Evolutionary conservation across 2,797 vertebrate species (phyloP).

Genomic region (Crenichthys baileyi): DNA sequence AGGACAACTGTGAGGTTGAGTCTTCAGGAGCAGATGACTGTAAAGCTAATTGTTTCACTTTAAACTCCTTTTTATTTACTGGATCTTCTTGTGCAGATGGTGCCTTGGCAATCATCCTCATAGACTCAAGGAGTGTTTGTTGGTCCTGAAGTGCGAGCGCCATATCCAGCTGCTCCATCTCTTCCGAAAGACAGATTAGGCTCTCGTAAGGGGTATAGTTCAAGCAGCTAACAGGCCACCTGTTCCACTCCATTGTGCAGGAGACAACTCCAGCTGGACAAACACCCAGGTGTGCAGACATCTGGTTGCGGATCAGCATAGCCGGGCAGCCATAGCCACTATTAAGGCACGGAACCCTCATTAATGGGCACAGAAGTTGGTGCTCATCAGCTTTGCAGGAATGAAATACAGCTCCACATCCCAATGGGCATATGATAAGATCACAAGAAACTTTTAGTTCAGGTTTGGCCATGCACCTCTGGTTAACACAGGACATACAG

Average conservation of each 20-base stretch:
- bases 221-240: conserved; percentile 94
- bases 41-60: conserved; percentile 12
- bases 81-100: conserved; percentile 76
- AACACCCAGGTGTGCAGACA: conserved; percentile 92
- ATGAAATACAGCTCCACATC: conserved; percentile 95
- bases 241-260: conserved; percentile 99
- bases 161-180: conserved; percentile 96
- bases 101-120: conserved; percentile 92
- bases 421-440: conserved; percentile 86
- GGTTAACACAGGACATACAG: conserved; percentile 91
- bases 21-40: conserved; percentile 24
- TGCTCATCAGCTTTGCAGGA: conserved; percentile 93
- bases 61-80: conserved; percentile 30
- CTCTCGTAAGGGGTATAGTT: conserved; percentile 95
- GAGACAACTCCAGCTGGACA: conserved; percentile 98
- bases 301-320: conserved; percentile 87
- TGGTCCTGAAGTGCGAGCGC: conserved; percentile 97
- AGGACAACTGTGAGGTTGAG: conserved; percentile 23
- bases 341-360: conserved; percentile 93
- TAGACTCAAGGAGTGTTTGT: conserved; percentile 92
- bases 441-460: conserved; percentile 90
- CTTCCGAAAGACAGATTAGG: conserved; percentile 91
- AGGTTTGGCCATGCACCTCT: conserved; percentile 88
- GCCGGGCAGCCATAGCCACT: conserved; percentile 92
- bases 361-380: conserved; percentile 90